Evolutionary conservation across 1,140 invertebrate genomes (phyloP).

Genomic region (Gonatopus flavifemur): DNA sequence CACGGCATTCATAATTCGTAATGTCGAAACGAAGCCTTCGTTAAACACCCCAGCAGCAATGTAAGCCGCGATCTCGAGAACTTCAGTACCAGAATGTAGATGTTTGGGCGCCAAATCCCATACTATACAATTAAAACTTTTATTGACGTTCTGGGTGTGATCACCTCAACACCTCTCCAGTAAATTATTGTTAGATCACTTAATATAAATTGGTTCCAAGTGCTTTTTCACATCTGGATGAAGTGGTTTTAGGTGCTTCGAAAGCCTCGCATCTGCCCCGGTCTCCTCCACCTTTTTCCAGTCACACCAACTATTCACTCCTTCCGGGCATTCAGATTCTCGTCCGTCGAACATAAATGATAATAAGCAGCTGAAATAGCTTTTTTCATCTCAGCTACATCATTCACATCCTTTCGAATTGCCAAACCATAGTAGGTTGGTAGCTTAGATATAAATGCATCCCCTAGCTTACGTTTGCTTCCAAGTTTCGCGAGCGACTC

Average conservation of each 20-base stretch:
- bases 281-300: neutral
- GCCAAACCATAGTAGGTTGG: constrained; percentile 16
- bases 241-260: neutral
- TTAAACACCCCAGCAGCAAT: neutral
- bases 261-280: neutral
- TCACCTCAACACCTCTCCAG: too few relatives aligned
- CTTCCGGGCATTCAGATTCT: neutral
- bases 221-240: neutral
- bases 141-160: neutral
- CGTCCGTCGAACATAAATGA: neutral
- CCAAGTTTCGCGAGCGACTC: neutral
- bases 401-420: constrained; percentile 17
- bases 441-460: neutral
- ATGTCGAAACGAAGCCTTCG: neutral
- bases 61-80: neutral
- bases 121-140: neutral
- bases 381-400: constrained; percentile 17
- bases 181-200: neutral
- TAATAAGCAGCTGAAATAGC: constrained; percentile 23
- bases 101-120: too few relatives aligned
- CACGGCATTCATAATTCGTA: neutral
- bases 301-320: neutral
- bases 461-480: constrained; percentile 11
- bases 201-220: neutral
- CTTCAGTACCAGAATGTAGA: neutral